Conservation (phyloP, 2,797 vertebrate species). For the Petrocephalus sullivani region DNA sequence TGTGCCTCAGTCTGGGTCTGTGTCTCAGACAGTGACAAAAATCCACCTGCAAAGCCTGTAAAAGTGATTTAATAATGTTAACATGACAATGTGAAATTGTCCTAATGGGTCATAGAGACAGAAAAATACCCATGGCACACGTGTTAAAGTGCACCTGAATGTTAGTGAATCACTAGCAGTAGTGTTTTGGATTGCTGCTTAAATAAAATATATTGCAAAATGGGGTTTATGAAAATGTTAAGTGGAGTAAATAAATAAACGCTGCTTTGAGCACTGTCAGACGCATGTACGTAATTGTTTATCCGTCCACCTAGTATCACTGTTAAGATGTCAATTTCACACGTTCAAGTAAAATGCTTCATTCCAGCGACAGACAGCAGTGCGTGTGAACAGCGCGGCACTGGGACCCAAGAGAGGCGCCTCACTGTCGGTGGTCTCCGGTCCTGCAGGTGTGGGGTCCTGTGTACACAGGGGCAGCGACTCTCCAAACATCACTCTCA, state of each 20-base stretch:
- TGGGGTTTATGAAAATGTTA: neutral
- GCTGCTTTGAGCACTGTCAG: neutral
- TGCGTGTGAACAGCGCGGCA: neutral
- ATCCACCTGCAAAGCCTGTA: slow-evolving; percentile 3
- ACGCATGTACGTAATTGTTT: neutral
- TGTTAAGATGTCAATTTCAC: neutral
- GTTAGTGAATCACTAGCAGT: neutral
- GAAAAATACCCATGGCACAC: neutral
- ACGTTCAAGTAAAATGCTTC: neutral
- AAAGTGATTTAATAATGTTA: neutral
- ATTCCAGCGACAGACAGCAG: neutral
- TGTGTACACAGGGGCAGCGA: slow-evolving; percentile 72
- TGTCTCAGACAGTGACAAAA: slow-evolving; percentile 43
- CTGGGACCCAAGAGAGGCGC: slow-evolving; percentile 23
- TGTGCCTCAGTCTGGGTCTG: slow-evolving; percentile 31
- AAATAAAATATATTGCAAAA: neutral
- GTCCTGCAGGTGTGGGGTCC: slow-evolving; percentile 42
- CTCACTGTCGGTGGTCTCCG: slow-evolving; percentile 64
- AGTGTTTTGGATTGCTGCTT: neutral
- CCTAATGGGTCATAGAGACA: neutral
- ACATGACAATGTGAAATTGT: neutral
- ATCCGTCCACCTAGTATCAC: neutral
- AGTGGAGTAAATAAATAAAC: neutral
- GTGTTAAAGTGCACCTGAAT: neutral
- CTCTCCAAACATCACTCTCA: slow-evolving; percentile 78